Evolutionary conservation across 2,888 invertebrate species (phyloP).

Genomic region (Thecocarcelia acutangulata): DNA sequence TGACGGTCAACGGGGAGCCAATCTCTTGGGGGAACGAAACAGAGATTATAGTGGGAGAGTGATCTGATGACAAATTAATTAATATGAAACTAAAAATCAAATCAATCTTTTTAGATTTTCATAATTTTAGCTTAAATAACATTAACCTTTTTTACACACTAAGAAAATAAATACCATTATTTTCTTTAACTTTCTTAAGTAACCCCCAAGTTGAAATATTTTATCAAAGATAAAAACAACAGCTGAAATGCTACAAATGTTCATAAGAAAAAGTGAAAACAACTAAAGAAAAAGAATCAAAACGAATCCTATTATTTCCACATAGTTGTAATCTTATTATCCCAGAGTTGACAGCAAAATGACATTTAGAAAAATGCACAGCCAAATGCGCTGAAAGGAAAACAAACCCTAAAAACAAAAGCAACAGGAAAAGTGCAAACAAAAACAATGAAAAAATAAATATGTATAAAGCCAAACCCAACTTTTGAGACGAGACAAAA

Average conservation of each 20-base stretch:
- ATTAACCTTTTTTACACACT: too few species aligned
- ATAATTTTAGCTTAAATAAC: too few species aligned
- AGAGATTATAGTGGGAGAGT: too few species aligned
- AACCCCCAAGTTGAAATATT: slow-evolving; percentile 21
- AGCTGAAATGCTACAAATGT: slow-evolving; percentile 46
- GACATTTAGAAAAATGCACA: slow-evolving; percentile 77
- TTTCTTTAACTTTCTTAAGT: slow-evolving; percentile 18
- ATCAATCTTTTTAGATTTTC: too few species aligned
- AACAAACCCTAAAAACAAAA: slow-evolving; percentile 47
- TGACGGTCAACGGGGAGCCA: too few species aligned
- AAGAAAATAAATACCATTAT: background rate
- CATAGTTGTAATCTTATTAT: slow-evolving; percentile 80
- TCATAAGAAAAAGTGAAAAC: slow-evolving; percentile 5
- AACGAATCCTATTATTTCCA: slow-evolving; percentile 79
- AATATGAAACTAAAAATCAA: too few species aligned
- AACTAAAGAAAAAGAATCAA: slow-evolving; percentile 20
- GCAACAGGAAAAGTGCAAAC: background rate
- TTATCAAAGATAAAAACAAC: too few species aligned
- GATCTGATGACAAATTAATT: too few species aligned
- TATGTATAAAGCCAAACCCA: slow-evolving; percentile 24
- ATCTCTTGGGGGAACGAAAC: too few species aligned
- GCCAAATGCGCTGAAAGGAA: slow-evolving; percentile 35
- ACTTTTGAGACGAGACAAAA: slow-evolving; percentile 47
- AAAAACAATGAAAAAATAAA: too few species aligned
- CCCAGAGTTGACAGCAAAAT: slow-evolving; percentile 80